phyloP scores from a whole-genome alignment of 2,113 vertebrate genomes.

The chimpanzee (Pan troglodytes) region NHGRI_mPanTro3-v2.1_pri NC_072415.2:50161001-50161500 shows the following conservation, averaged over 20 bases:
- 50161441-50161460: neutral
- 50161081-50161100: neutral
- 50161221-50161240: neutral
- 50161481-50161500: rapidly evolving
- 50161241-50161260: neutral
- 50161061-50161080: neutral
- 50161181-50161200: neutral
- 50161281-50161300: neutral
- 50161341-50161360: neutral
- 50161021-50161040: neutral
- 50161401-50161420: neutral
- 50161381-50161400: neutral
- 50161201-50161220: neutral
- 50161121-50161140: neutral
- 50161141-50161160: neutral
- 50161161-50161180: neutral
- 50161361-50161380: neutral
- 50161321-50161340: neutral
- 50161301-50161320: neutral
- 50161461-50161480: neutral
- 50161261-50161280: neutral
- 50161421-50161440: neutral
- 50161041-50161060: neutral
- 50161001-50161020: neutral
- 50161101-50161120: neutral